Conservation (phyloP, 2,797 vertebrate species). For the Muscicapa comitata region DNA sequence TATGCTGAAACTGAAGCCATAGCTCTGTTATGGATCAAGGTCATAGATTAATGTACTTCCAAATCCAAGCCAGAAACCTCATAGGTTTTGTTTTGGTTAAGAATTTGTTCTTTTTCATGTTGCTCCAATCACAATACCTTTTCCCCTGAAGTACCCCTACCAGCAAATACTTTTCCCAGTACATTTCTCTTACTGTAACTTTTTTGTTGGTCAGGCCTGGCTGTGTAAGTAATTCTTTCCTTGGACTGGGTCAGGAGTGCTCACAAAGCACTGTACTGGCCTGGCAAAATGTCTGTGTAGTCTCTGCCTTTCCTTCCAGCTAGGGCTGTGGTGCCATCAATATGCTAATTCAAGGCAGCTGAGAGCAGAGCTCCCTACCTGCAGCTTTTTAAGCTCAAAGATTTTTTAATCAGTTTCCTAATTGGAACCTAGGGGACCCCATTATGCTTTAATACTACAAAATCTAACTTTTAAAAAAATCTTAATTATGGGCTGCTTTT, state of each 20-base stretch:
- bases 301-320: constrained; percentile 6
- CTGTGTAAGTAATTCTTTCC: not conserved
- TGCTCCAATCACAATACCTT: not conserved
- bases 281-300: not conserved
- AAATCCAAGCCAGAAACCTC: not conserved
- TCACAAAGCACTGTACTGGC: not conserved
- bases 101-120: not conserved
- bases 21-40: not conserved
- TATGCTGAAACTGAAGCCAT: not conserved
- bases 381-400: constrained; percentile 58
- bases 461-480: constrained; percentile 65
- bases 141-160: not conserved
- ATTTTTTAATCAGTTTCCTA: constrained; percentile 69
- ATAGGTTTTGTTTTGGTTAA: not conserved
- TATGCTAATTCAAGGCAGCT: constrained; percentile 52
- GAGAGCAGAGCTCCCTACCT: constrained; percentile 55
- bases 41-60: not conserved
- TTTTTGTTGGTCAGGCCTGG: not conserved
- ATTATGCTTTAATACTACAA: constrained; percentile 73
- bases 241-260: not conserved
- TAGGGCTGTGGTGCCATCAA: constrained; percentile 32
- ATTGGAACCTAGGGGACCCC: constrained; percentile 69
- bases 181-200: not conserved
- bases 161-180: not conserved
- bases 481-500: constrained; percentile 69